phyloP scores from a whole-genome alignment of 1,140 invertebrate species.

The Drosophila ananassae region DNA sequence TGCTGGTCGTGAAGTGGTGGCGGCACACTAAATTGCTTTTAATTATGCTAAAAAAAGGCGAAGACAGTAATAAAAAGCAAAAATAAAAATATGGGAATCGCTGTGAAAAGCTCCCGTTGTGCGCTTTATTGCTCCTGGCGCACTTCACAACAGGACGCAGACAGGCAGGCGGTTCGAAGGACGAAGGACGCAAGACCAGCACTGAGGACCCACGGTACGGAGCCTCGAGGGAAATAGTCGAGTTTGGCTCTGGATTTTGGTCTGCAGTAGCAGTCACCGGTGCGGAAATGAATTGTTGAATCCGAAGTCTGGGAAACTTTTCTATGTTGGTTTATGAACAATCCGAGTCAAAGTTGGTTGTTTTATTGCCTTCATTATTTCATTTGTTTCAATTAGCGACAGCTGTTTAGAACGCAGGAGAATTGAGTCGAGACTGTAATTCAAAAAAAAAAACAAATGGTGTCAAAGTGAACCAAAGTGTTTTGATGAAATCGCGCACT shows the following conservation, averaged over 20 bases:
- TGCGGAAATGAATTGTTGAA: constrained; percentile 63
- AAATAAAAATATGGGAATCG: constrained; percentile 21
- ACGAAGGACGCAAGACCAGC: constrained; percentile 4
- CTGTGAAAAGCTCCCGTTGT: constrained; percentile 31
- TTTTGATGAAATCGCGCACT: constrained; percentile 1
- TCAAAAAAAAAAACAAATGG: constrained; percentile 16
- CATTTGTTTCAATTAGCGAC: constrained; percentile 60
- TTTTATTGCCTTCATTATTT: constrained; percentile 56
- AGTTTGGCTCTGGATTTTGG: constrained; percentile 24
- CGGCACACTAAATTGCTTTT: constrained; percentile 57
- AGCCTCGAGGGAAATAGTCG: constrained; percentile 29
- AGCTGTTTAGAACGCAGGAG: constrained; percentile 25
- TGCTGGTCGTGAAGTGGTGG: constrained; percentile 50
- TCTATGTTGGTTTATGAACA: constrained; percentile 50
- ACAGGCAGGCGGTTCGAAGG: constrained; percentile 19
- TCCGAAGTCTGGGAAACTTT: constrained; percentile 19
- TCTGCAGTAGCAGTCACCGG: constrained; percentile 27
- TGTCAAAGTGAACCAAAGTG: constrained; percentile 35
- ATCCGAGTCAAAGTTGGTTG: constrained; percentile 44
- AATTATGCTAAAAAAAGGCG: constrained; percentile 61
- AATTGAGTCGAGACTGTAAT: constrained; percentile 13
- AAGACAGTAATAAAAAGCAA: constrained; percentile 27
- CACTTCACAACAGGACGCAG: constrained; percentile 44
- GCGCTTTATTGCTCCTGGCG: constrained; percentile 50
- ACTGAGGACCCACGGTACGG: neutral